Percentiles rank a stretch among this genome's conserved stretches.
Conservation (phyloP, 2,113 vertebrate genomes). For the Pangasianodon hypophthalmus region DNA sequence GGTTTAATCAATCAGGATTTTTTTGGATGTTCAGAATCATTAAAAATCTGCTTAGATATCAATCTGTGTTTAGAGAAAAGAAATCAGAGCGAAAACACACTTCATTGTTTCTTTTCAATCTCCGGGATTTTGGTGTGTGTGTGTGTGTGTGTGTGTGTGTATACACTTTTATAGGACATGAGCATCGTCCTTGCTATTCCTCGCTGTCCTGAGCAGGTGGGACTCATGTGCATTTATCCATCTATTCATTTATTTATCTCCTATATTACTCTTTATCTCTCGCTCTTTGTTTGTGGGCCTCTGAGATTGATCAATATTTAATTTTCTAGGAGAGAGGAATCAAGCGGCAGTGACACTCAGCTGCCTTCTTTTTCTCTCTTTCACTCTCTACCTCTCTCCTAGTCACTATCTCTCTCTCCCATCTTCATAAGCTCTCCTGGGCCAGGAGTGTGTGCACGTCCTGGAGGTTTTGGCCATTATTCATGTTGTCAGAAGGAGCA, state of each 20-base stretch:
- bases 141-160: neutral
- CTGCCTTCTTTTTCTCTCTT: slow-evolving; percentile 47
- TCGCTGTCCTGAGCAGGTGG: slow-evolving; percentile 61
- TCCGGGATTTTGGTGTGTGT: neutral
- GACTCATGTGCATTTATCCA: slow-evolving; percentile 48
- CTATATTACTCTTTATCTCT: slow-evolving; percentile 77
- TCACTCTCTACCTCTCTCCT: neutral
- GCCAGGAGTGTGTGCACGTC: neutral
- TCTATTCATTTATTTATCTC: slow-evolving; percentile 75
- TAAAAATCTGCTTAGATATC: neutral
- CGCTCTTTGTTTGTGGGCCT: slow-evolving; percentile 81
- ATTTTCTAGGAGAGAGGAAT: slow-evolving; percentile 82
- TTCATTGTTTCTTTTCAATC: neutral
- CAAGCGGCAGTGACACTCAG: slow-evolving; percentile 52
- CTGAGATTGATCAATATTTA: slow-evolving; percentile 91
- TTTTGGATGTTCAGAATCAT: neutral
- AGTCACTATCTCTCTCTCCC: slow-evolving; percentile 40
- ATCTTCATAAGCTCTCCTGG: slow-evolving; percentile 31
- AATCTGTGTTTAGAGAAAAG: neutral
- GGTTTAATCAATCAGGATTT: neutral
- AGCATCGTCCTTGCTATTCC: slow-evolving; percentile 13
- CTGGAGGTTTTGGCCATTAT: slow-evolving; percentile 26
- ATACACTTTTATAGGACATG: neutral
- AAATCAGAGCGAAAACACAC: neutral
- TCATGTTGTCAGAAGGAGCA: slow-evolving; percentile 16